Percentiles rank a stretch among this genome's conserved stretches.
phyloP scores from a whole-genome alignment of 2,888 invertebrate species.

The Temnothorax unifasciatus region DNA sequence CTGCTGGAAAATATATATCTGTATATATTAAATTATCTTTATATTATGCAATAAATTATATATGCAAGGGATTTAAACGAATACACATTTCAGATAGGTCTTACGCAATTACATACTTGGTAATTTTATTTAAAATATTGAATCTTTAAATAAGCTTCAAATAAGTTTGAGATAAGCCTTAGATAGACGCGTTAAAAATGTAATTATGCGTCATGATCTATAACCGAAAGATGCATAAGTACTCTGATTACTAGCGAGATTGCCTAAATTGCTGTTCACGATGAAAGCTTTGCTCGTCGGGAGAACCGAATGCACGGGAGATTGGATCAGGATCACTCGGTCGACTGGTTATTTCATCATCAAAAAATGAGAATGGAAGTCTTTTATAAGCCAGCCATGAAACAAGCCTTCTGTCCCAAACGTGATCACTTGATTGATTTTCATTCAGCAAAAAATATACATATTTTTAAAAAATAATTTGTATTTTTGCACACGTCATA shows the following conservation, averaged over 20 bases:
- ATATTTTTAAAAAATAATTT: no score
- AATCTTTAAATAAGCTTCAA: background rate
- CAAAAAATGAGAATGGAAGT: no score
- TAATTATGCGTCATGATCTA: background rate
- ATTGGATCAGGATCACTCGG: slow-evolving; percentile 84
- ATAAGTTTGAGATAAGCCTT: background rate
- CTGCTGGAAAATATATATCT: background rate
- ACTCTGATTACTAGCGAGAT: slow-evolving; percentile 56
- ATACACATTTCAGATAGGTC: background rate
- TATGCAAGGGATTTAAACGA: background rate
- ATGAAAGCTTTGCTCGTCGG: slow-evolving; percentile 52
- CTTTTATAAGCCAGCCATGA: no score
- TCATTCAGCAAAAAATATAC: no score
- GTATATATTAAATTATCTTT: background rate
- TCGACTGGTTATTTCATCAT: slow-evolving; percentile 80
- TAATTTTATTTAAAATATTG: background rate
- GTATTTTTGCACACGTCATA: no score
- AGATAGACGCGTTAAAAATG: background rate
- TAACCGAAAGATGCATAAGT: background rate
- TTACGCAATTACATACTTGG: background rate
- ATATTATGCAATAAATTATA: slow-evolving; percentile 6
- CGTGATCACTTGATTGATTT: no score
- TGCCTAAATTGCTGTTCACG: slow-evolving; percentile 61
- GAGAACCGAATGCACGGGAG: slow-evolving; percentile 71
- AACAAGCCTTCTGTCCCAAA: no score